A percentile compares a stretch with the other conserved stretches of the same genome.
Evolutionary conservation across 2,888 invertebrate species (phyloP).

Genomic region (Plutella xylostella): DNA sequence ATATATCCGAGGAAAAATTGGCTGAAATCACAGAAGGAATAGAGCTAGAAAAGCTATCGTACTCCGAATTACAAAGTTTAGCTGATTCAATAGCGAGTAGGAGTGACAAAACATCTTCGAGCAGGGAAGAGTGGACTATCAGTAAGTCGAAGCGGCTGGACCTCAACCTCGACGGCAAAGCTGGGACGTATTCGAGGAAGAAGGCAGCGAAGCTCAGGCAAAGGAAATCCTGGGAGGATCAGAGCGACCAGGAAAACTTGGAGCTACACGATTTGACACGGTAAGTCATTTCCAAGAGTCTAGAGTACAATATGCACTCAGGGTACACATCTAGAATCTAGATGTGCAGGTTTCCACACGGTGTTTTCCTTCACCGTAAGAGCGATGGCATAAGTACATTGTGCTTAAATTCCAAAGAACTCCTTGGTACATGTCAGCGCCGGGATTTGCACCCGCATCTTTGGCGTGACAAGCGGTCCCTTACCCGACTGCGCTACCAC

Average conservation of each 20-base stretch:
- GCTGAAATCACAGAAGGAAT: slow-evolving; percentile 53
- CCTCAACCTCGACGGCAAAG: slow-evolving; percentile 56
- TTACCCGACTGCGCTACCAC: too few species aligned
- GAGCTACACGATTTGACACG: slow-evolving; percentile 75
- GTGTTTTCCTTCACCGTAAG: too few species aligned
- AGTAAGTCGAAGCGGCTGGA: slow-evolving; percentile 57
- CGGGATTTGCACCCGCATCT: too few species aligned
- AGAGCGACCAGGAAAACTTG: slow-evolving; percentile 76
- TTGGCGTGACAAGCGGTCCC: too few species aligned
- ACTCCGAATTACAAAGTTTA: slow-evolving; percentile 52
- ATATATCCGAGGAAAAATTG: slow-evolving; percentile 49
- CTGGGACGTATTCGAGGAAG: slow-evolving; percentile 62
- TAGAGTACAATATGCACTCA: too few species aligned
- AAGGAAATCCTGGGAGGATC: slow-evolving; percentile 78
- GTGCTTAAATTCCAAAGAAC: too few species aligned
- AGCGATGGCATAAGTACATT: too few species aligned
- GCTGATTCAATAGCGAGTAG: slow-evolving; percentile 51
- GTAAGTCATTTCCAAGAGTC: too few species aligned
- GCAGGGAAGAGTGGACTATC: slow-evolving; percentile 55
- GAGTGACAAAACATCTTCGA: slow-evolving; percentile 53
- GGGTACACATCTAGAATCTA: too few species aligned
- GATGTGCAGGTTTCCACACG: too few species aligned
- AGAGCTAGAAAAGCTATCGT: slow-evolving; percentile 51
- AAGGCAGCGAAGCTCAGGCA: slow-evolving; percentile 59
- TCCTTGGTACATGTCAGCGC: too few species aligned